Base-by-base conservation (phyloP, 2,888 invertebrate species). In the Cenopis cana region DNA sequence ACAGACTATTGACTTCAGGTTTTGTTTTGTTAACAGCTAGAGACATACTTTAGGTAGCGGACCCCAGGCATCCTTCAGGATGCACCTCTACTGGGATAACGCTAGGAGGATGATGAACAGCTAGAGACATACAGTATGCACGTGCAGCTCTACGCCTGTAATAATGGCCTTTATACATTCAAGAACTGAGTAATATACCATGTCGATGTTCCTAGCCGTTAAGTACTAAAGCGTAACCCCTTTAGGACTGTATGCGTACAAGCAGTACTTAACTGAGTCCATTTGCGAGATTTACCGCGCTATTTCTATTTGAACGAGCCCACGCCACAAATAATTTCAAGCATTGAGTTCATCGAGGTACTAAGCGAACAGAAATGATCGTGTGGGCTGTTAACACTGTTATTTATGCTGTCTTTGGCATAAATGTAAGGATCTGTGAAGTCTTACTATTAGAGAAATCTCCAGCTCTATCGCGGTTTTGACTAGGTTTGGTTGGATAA, bases 281-380 rank as follows among this genome's bases (percentile, higher is more conserved):
- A 71, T 66, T 71, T 61, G 61, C 55, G 38, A 14, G 56, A 71
- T 67, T 67, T 61, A 61, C 49, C 61, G 55, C 66, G 66, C 70
- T 71, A 67, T 67, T 66, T 71, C 71, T 71, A 67, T 61, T 67
- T 61, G 61, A 52, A 64, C 62, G 52, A 55, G 71, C 71, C 71
- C 71, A 71, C 71, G 71, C 71, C 49, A 49, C 49, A 61, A 71
- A 71, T 71, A 66, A 60, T 67, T 55, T 46, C 10, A 67, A 71
- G 49, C 71, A 66, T 66, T 54, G 70, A 52, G 59, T 70, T 54
- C 70, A 70, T 59, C 65, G 59, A 65, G 65, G 69, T 52, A 70
- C 65, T 46, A 57, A 65, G 65, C 52, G 57, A 56, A 41, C 49
- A 49, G 29, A 64, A 69, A 69, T 41, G 49, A 17, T 17, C 38